Evolutionary conservation across 1,140 invertebrate species (phyloP).

Genomic region (Paraescarpia echinospica): DNA sequence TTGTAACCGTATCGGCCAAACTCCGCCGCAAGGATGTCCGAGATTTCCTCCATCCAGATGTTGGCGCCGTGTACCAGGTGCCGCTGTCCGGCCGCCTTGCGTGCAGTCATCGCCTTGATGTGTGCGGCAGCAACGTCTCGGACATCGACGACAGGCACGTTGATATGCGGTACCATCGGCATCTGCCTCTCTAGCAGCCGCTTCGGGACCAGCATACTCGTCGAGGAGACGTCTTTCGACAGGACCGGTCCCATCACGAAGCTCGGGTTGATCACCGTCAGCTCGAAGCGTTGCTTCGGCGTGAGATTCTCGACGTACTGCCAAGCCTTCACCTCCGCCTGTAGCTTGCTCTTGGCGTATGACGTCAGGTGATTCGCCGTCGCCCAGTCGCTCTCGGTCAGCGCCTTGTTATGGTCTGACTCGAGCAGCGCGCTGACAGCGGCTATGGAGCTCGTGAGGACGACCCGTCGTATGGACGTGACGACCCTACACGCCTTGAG

Average conservation of each 20-base stretch:
- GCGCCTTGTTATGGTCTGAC: conserved; percentile 46
- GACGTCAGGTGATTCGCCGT: conserved; percentile 47
- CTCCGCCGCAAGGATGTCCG: conserved; percentile 57
- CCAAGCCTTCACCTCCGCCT: conserved; percentile 66
- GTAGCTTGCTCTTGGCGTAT: conserved; percentile 63
- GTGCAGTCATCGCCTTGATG: conserved; percentile 61
- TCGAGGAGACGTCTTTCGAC: conserved; percentile 38
- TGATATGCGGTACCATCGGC: conserved; percentile 60
- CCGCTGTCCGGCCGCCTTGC: conserved; percentile 56
- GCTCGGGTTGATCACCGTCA: conserved; percentile 63
- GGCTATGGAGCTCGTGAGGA: conserved; percentile 64
- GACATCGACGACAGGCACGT: conserved; percentile 63
- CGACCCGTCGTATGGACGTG: conserved; percentile 62
- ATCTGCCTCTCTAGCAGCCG: conserved; percentile 59
- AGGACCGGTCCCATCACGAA: conserved; percentile 63
- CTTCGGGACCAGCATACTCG: conserved; percentile 42
- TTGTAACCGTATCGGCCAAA: conserved; percentile 55
- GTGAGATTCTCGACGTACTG: conserved; percentile 55
- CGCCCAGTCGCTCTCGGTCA: conserved; percentile 62
- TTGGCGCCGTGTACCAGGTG: conserved; percentile 54
- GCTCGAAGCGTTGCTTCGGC: conserved; percentile 55
- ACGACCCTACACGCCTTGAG: conserved; percentile 59
- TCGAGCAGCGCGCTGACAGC: conserved; percentile 59
- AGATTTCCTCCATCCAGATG: conserved; percentile 61
- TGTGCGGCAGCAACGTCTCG: conserved; percentile 65